Base-by-base conservation (phyloP, 2,888 invertebrate species). In the Tortricodes alternella region DNA sequence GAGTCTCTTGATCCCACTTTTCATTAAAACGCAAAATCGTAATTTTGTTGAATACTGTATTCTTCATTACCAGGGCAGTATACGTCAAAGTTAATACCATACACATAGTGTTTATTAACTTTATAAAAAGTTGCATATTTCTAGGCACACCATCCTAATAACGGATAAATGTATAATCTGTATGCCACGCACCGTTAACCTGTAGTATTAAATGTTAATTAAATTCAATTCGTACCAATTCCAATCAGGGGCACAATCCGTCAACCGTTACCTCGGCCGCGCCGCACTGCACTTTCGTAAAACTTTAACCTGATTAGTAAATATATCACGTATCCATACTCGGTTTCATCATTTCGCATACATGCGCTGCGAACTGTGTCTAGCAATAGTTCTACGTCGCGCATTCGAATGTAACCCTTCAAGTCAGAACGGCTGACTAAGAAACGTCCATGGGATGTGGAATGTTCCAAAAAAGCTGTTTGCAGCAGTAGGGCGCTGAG, bases 321-420 rank as follows among this genome's bases (percentile, higher is more conserved):
- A 76, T 79, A 74, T 71, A 83, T 82, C 88, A 86, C 87, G 88
- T 79, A 65, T 66, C 59, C 49, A 43, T 44, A 49, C 59, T 61
- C 23, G 53, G 73, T 87, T 85, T 83, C 88, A 70, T 73, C 86
- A 88, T 67, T 68, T 71, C 66, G 71, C 65, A 69, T n/a, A n/a
- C n/a, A n/a, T 71, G 72, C 70, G 72, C 60, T 34, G 21, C 39
- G 23, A 62, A 56, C 55, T 51, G 62, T 57, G 58, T 60, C 60
- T 53, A 53, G 65, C 72, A 66, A 73, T 73, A 72, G 74, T 73
- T 68, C 55, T 39, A 57, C 60, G 62, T 60, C 60, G 63, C 70
- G 78, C 74, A 81, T 80, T 71, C 71, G 67, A 73, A 77, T 75
- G 68, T 71, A 65, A 69, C 67, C 60, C 62, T 66, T 73, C 73